Conservation (phyloP, 2,888 invertebrate species). For the Graphium colonna region DNA sequence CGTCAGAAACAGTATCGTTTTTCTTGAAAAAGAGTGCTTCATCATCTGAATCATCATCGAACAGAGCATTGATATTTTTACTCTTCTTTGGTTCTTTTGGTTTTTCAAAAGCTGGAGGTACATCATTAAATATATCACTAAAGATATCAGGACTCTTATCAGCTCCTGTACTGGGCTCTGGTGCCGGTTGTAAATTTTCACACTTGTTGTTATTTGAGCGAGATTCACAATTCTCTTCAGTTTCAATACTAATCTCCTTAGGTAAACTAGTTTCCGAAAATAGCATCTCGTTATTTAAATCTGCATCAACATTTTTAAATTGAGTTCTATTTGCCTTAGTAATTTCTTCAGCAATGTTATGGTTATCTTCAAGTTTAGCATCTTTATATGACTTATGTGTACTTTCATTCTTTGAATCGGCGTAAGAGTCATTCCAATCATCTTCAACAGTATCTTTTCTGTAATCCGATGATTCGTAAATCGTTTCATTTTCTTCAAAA, state of each 20-base stretch:
- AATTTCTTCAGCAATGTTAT: background rate
- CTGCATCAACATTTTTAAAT: no score
- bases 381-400: background rate
- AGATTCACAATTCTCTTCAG: background rate
- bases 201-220: conserved; percentile 14
- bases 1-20: conserved; percentile 53
- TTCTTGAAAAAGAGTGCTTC: conserved; percentile 68
- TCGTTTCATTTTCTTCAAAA: conserved; percentile 54
- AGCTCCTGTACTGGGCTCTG: conserved; percentile 23
- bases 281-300: conserved; percentile 12
- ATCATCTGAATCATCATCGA: conserved; percentile 72
- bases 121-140: conserved; percentile 48
- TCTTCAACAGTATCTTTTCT: conserved; percentile 14
- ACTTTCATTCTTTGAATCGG: background rate
- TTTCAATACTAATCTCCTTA: background rate
- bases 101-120: conserved; percentile 66
- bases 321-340: no score
- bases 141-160: conserved; percentile 34
- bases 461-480: conserved; percentile 32
- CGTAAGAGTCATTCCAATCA: background rate
- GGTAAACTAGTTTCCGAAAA: no score
- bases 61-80: conserved; percentile 67
- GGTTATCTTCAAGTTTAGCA: background rate
- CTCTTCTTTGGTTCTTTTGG: conserved; percentile 61
- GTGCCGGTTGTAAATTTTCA: conserved; percentile 18